Conservation (phyloP, 2,113 vertebrate genomes). For the Kobus ellipsiprymnus region DNA sequence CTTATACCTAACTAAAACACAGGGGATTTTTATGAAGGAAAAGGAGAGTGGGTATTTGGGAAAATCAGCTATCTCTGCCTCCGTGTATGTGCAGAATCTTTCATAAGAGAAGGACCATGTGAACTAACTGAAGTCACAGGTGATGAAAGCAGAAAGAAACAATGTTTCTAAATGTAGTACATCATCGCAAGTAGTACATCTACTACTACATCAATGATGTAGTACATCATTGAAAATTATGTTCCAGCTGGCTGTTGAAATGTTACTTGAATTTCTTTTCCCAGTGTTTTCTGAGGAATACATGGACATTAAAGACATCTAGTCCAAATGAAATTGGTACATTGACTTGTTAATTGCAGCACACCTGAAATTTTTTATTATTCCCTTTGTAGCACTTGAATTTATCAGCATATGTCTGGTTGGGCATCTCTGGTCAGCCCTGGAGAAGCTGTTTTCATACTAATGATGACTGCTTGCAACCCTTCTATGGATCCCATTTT, state of each 20-base stretch:
- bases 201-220: rapidly evolving
- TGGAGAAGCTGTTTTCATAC: background rate
- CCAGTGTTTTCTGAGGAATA: background rate
- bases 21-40: background rate
- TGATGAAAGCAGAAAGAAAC: background rate
- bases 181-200: background rate
- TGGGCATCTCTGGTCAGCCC: background rate
- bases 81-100: background rate
- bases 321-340: background rate
- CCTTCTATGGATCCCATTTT: background rate
- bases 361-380: background rate
- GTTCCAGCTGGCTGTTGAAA: background rate
- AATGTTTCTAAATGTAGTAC: rapidly evolving
- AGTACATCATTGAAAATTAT: background rate
- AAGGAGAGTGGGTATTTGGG: background rate
- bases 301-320: background rate
- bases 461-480: background rate
- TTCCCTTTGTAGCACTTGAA: background rate
- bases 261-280: background rate
- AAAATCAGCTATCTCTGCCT: background rate
- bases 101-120: background rate
- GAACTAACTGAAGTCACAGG: background rate
- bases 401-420: background rate
- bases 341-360: background rate
- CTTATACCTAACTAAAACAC: background rate